These are phyloP conservation scores for Petaurus breviceps DNA, from an alignment of 2,113 vertebrate species.

Conservation along the genomic window DNA sequence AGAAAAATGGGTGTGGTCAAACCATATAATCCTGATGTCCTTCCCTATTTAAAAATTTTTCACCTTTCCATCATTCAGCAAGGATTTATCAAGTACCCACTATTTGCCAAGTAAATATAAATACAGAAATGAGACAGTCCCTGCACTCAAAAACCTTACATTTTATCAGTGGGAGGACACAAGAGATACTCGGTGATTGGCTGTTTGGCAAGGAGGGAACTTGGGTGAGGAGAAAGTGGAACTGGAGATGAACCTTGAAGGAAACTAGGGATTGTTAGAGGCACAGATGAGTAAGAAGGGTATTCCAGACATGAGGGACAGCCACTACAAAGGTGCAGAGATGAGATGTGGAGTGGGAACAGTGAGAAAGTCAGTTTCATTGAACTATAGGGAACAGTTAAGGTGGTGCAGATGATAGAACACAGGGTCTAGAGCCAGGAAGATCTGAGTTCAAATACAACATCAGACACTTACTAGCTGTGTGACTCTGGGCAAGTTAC, in stretches of 20 bases:
- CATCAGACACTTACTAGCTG: background rate
- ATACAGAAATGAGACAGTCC: background rate
- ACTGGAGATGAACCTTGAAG: background rate
- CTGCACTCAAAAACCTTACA: background rate
- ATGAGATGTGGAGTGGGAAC: background rate
- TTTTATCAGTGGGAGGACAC: background rate
- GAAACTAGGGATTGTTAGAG: background rate
- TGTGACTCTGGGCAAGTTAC: background rate
- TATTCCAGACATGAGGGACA: background rate
- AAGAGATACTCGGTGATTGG: background rate
- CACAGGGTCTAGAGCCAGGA: background rate
- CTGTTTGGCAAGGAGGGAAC: background rate
- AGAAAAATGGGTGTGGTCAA: background rate
- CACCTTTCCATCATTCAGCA: background rate
- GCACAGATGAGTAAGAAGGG: background rate
- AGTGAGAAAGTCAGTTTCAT: background rate
- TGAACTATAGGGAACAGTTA: background rate
- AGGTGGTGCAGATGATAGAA: background rate
- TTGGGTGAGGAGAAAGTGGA: background rate
- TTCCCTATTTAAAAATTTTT: background rate
- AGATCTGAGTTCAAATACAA: background rate
- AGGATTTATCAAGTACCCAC: background rate
- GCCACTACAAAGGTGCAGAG: background rate
- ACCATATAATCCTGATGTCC: background rate
- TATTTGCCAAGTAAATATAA: background rate